Base-by-base conservation (phyloP, 1,140 invertebrate genomes). In the Dendroctonus ponderosae region DNA sequence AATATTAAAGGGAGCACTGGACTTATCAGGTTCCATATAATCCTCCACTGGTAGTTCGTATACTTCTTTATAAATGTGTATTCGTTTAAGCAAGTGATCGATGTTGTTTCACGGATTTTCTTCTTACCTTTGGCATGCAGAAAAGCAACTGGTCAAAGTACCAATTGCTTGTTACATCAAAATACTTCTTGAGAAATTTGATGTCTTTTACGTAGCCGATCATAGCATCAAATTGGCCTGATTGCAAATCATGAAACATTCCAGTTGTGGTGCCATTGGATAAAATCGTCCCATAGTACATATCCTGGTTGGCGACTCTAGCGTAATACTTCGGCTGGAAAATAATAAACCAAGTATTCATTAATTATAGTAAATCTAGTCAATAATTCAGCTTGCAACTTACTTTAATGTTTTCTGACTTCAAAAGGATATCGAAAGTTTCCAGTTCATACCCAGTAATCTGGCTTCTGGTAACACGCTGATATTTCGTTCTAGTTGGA, bases 221-320 rank as follows among this genome's bases (percentile, higher is more conserved):
- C 14, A 48, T 0, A 7, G 57, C 57, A 48, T 60, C 57, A 46
- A 60, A 60, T 48, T 14, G 12, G 12, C 41, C 41, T 26, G 5
- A 9, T 44, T 60, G 4, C 7, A 60, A 11, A 46, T 60, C 44
- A 8, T 8, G 11, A 26, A 60, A 44, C 44, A 60, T 12, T n/a
- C 38, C 57, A 46, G 44, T 60, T 6, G 40, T 5, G 26, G 37
- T 56, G 0, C 40, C 40, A 56, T 56, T 56, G 11, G 0, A 0
- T 5, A 40, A 40, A n/a, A 56, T 7, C 5, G 38, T n/a, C n/a
- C 53, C 53, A 40, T 38, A 42, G 53, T 39, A 56, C 11, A 56
- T 39, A 11, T 42, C 37, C 9, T 8, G 4, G 6, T 7, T 11
- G 5, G 41, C 37, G 37, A n/a, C 5, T 9, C n/a, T 37, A n/a